phyloP scores from a whole-genome alignment of 2,113 vertebrate genomes.

The Engraulis encrasicolus region DNA sequence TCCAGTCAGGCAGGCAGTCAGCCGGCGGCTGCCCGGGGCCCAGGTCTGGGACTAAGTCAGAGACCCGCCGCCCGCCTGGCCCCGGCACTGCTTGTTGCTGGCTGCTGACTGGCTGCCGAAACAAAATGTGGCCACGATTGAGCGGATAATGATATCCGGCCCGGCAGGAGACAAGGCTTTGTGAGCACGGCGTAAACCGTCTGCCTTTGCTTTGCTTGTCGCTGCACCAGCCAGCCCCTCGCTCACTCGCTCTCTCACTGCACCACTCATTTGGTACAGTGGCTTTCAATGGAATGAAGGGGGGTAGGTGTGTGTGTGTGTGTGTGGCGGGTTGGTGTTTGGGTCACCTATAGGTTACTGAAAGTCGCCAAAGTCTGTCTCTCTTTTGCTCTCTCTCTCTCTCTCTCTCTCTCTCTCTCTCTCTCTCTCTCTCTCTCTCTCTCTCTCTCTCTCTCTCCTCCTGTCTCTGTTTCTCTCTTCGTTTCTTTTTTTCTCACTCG shows the following conservation, averaged over 20 bases:
- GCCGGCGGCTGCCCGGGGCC: not conserved
- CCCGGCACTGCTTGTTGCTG: no score
- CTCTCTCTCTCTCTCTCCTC: not conserved
- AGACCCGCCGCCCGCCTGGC: no score
- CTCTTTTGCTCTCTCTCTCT: not conserved
- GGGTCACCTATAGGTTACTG: not conserved
- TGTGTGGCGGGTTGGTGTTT: not conserved
- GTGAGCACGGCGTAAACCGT: constrained; percentile 39
- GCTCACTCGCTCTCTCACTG: not conserved
- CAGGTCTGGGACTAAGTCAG: not conserved
- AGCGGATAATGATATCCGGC: constrained; percentile 69
- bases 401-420: not conserved
- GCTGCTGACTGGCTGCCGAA: no score
- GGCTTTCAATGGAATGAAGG: constrained; percentile 13
- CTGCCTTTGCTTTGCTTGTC: not conserved
- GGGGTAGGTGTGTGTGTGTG: not conserved
- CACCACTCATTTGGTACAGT: not conserved
- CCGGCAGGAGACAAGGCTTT: constrained; percentile 52
- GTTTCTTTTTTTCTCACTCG: no score
- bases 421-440: no score
- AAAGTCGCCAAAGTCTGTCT: not conserved
- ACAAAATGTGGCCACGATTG: constrained; percentile 66
- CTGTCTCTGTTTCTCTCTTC: not conserved
- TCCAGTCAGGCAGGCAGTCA: not conserved
- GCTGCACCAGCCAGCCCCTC: no score